Evolutionary conservation across 2,888 invertebrate genomes (phyloP), one percentile per base, ranked within the genome.

Genomic region (Phaonia tiefii): DNA sequence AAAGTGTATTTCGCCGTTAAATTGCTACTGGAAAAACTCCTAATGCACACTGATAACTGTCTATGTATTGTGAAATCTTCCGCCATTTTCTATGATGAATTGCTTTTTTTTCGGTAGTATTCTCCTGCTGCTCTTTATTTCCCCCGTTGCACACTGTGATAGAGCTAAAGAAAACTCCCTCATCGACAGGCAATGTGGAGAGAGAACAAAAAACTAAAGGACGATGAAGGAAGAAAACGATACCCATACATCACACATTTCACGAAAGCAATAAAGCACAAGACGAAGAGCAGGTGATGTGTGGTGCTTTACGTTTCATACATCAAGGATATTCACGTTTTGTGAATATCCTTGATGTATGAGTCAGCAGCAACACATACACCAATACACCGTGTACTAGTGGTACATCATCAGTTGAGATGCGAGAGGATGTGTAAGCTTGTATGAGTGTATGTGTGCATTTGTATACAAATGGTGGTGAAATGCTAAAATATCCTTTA

Each of bases 81-180:
- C 89, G 89, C 89, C 89, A 89, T 89, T 89, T 89, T 89, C 89
- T 88, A 88, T 89, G 89, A 89, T 89, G 89, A 88, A 89, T 89
- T 89, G 88, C 88, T 86, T 86, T 86, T 86, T 86, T 86, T 74
- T 56, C 84, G 83, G 83, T 86, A 42, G 42, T 58, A 20, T 60
- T 31, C 20, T 60, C 11, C 20, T 4, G 17, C 4, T 20, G 2
- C 13, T 11, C 37, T 8, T 49, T 44, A 7, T 54, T 39, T 67
- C 71, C 65, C n/a, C 54, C 51, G n/a, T 42, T 42, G 39, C 11
- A 17, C 7, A 56, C 3, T 5, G 44, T 72, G 67, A 71, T 71
- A 74, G 10, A 60, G 46, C 60, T 77, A 44, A 63, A 72, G 39
- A 63, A 78, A 56, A 78, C 81, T 75, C 72, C 78, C 78, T 73